Percentiles rank a stretch among this genome's conserved stretches.
phyloP scores from a whole-genome alignment of 2,797 vertebrate species.

The Leuciscus waleckii region DNA sequence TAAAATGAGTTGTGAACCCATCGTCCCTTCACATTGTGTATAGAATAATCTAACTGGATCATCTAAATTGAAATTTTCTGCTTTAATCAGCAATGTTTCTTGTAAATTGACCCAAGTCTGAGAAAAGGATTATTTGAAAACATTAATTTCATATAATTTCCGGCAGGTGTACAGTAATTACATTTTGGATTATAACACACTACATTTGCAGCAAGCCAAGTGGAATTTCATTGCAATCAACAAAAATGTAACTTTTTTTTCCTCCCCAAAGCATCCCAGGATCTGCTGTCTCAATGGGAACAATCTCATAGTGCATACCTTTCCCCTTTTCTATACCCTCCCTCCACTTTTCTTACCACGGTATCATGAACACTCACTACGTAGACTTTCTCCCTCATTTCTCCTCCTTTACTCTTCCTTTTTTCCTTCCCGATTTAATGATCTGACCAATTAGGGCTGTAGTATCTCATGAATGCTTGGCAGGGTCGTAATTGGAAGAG shows the following conservation, averaged over 20 bases:
- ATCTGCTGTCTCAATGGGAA: constrained; percentile 41
- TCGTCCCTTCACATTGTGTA: background rate
- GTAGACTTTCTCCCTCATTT: constrained; percentile 23
- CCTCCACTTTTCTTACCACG: constrained; percentile 3
- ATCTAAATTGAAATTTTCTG: background rate
- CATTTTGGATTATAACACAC: constrained; percentile 32
- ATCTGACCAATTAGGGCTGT: constrained; percentile 58
- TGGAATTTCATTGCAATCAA: constrained; percentile 46
- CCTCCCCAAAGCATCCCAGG: constrained; percentile 20
- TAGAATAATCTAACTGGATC: background rate
- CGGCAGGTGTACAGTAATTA: constrained; percentile 45
- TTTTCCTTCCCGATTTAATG: constrained; percentile 50
- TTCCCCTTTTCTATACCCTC: background rate
- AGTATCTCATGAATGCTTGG: constrained; percentile 53
- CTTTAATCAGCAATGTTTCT: constrained; percentile 26
- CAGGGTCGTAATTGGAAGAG: constrained; percentile 55
- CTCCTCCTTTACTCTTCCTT: constrained; percentile 25
- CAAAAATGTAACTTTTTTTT: constrained; percentile 6
- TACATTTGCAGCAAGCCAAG: constrained; percentile 17
- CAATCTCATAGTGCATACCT: constrained; percentile 4
- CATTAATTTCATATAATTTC: background rate
- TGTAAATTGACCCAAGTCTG: background rate
- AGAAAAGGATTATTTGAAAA: constrained; percentile 25
- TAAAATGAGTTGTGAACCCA: constrained; percentile 1
- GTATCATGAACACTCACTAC: background rate